phyloP scores from a whole-genome alignment of 2,888 invertebrate species.

The Hypomecis atomaria region DNA sequence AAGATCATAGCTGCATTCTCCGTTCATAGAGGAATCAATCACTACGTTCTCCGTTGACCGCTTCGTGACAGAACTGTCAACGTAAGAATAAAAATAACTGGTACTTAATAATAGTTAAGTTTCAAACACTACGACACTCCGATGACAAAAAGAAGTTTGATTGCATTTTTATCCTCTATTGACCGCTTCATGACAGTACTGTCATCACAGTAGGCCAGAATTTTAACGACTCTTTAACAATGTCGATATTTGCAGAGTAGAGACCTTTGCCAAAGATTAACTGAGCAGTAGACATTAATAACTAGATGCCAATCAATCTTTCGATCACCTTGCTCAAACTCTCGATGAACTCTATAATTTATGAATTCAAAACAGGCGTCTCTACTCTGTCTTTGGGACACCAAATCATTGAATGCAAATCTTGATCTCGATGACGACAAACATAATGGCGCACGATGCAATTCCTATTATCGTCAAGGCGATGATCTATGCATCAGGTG shows the following conservation, averaged over 20 bases:
- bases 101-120: background rate
- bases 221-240: conserved; percentile 64
- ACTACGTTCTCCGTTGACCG: too few relatives aligned
- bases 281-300: conserved; percentile 63
- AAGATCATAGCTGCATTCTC: too few relatives aligned
- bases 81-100: too few relatives aligned
- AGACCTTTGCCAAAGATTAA: conserved; percentile 63
- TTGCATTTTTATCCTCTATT: conserved; percentile 29
- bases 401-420: conserved; percentile 51
- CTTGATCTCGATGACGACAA: conserved; percentile 45
- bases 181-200: conserved; percentile 40
- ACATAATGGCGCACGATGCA: conserved; percentile 27
- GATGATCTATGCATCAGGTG: background rate
- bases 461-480: conserved; percentile 45
- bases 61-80: too few relatives aligned
- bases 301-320: conserved; percentile 70
- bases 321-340: conserved; percentile 63
- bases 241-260: conserved; percentile 52
- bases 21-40: too few relatives aligned
- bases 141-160: conserved; percentile 7
- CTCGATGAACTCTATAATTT: conserved; percentile 65
- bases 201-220: conserved; percentile 50
- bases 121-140: background rate
- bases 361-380: conserved; percentile 59
- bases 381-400: conserved; percentile 53